Base-by-base conservation (phyloP, 2,797 vertebrate species). In the Gorsachius magnificus region DNA sequence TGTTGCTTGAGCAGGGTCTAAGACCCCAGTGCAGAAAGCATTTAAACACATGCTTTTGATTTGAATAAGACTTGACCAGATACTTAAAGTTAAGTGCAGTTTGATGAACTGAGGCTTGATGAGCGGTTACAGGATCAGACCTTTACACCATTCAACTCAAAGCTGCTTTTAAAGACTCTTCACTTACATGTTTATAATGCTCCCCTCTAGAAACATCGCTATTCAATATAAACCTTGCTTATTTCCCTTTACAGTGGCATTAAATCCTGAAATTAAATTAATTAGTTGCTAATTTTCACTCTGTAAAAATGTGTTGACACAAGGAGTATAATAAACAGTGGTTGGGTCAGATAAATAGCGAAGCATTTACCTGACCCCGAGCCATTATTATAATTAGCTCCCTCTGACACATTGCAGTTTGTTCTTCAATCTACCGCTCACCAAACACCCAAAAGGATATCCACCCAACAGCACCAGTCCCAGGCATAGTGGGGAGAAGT, bases 211-310 rank as follows among this genome's bases (percentile, higher is more conserved):
- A 95, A 92, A 87, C 50, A 71, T 71, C 53, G 54, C n/a, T 66
- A 43, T 74, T 89, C 45, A 71, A 28, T 65, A 82, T 25, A 91
- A 91, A 66, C 58, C 46, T n/a, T 80, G 41, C 16, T 35, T 41
- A 60, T 80, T 88, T 87, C 71, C 70, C 21, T 95, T 94, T 75
- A 71, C 50, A 38, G 53, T 43, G 60, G 20, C 90, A 94, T 87
- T 95, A 95, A 89, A 50, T 95, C 57, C 71, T 90, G 86, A 92
- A 96, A 96, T 94, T 95, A 96, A 96, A 96, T 94, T 95, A 96
- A 97, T 95, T 92, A 96, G 78, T 93, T 93, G 65, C 86, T 95
- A 93, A 93, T 97, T 95, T 94, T 95, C 86, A 69, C 93, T 95
- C 75, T 65, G 77, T 83, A 95, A 95, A 95, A 94, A 85, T 77